Conservation (phyloP, 2,113 vertebrate species). For the Excalfactoria chinensis region DNA sequence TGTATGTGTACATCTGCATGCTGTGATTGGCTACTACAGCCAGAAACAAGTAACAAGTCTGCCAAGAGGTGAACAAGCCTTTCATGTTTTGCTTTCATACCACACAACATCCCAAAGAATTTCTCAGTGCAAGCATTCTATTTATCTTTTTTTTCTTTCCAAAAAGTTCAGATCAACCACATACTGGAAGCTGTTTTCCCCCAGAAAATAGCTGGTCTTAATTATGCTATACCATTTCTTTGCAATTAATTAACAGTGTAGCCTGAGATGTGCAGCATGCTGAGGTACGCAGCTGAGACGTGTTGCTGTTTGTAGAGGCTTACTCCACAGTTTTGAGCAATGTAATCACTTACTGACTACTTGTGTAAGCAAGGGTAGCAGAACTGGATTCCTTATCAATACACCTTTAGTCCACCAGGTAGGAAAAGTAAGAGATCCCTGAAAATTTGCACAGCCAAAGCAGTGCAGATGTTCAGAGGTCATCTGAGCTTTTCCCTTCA, state of each 20-base stretch:
- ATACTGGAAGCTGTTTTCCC: neutral
- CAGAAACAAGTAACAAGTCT: neutral
- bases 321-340: neutral
- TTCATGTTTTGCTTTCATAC: neutral
- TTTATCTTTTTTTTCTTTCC: neutral
- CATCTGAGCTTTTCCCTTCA: neutral
- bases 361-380: neutral
- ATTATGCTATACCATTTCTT: neutral
- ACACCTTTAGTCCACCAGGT: neutral
- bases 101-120: neutral
- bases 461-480: neutral
- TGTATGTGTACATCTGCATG: neutral
- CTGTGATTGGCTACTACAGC: neutral
- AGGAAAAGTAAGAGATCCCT: neutral
- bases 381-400: neutral
- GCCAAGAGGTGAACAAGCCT: neutral
- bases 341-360: neutral
- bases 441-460: neutral
- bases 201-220: neutral
- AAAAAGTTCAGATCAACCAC: neutral
- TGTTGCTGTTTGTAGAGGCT: neutral
- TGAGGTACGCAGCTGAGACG: neutral
- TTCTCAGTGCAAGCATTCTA: neutral
- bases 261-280: neutral
- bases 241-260: neutral